A percentile compares a stretch with the other conserved stretches of the same genome.
Conservation (phyloP, 2,797 vertebrate genomes). For the Knipowitschia caucasica region DNA sequence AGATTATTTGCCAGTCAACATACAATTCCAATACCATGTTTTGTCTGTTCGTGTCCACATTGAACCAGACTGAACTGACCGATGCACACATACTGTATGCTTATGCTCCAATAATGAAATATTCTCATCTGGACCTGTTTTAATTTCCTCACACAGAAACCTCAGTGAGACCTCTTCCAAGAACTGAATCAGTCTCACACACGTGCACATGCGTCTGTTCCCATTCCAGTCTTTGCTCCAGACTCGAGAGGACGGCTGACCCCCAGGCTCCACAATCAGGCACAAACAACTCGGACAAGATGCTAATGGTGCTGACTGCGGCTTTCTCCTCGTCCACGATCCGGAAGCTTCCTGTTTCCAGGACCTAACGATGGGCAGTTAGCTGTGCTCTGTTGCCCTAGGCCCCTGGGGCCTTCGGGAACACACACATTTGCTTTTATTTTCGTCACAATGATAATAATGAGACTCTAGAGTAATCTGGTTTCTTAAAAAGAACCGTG, state of each 20-base stretch:
- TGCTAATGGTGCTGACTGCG: conserved; percentile 18
- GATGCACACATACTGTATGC: too few species aligned
- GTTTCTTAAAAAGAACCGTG: conserved; percentile 11
- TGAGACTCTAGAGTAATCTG: conserved; percentile 4
- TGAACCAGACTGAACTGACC: too few species aligned
- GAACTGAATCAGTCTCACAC: neutral
- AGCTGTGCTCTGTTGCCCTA: neutral
- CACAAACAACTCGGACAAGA: conserved; percentile 25
- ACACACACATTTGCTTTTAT: neutral
- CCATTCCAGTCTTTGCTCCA: conserved; percentile 5
- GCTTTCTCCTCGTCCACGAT: conserved; percentile 2
- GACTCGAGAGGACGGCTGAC: conserved; percentile 9
- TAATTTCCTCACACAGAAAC: too few species aligned
- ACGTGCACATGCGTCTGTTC: conserved; percentile 12
- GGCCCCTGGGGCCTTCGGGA: conserved; percentile 1
- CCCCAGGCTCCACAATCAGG: conserved; percentile 13
- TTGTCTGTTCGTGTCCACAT: too few species aligned
- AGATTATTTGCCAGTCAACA: too few species aligned
- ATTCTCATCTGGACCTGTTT: too few species aligned
- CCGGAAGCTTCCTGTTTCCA: conserved; percentile 8
- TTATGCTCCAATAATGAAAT: too few species aligned
- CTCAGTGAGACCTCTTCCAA: neutral
- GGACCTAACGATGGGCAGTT: conserved; percentile 1
- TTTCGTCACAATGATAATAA: conserved; percentile 1
- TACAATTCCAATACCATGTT: too few species aligned